Evolutionary conservation across 2,797 vertebrate genomes (phyloP), one percentile per base, ranked within the genome.

Genomic region (Intellagama lesueurii): DNA sequence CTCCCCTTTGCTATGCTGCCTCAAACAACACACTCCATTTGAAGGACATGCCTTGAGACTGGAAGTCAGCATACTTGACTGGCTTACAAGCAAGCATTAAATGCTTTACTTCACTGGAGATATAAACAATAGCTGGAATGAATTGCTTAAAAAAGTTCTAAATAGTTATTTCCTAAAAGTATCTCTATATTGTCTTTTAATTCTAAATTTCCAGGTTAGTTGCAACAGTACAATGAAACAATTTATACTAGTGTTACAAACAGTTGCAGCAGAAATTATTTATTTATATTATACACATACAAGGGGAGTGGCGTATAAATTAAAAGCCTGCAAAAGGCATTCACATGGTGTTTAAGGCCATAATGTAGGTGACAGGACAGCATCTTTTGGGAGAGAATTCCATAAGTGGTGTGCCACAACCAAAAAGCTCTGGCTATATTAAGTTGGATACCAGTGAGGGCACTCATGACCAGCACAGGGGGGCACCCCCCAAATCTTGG

Each of bases 1-100:
- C 24, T 4, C 2, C 85, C 85, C 80, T 88, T 68, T 93, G 30
- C 52, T 26, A 35, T 0, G 52, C 88, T 80, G 75, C 83, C 72
- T 94, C 83, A 86, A 91, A 94, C 90, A 87, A 90, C 76, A 85
- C 66, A 80, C 49, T n/a, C 49, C 89, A 91, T 90, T 91, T 90
- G 92, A 88, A 93, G 90, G 87, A 91, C 69, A 87, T 22, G 64
- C 1, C 4, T 89, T 81, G 60, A 52, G 80, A 76, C 24, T 91
- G 88, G 92, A 93, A 68, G 40, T 9, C 40, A 69, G 35, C 30
- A 49, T 1, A 69, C 47, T 35, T 88, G 87, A 91, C 79, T 87
- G 92, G 66, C 44, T 89, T 4, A 44, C 44, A 88, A 83, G 40
- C 22, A 30, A 1, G 64, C 40, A 49, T 64, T 17, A 64, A 64